Evolutionary conservation across 1,140 invertebrate species (phyloP).

Genomic region (Panulirus ornatus): DNA sequence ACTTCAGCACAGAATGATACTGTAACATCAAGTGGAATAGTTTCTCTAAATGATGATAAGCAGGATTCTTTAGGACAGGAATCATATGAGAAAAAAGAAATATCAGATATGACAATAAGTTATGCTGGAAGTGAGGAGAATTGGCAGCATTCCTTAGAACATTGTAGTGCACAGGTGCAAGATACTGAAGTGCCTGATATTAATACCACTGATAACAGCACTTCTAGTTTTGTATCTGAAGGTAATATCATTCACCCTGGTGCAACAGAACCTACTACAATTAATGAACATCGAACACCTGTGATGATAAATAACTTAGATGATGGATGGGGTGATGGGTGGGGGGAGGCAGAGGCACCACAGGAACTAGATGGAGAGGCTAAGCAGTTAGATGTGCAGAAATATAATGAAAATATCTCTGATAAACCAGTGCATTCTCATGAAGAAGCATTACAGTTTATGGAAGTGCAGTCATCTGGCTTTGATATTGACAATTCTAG

Average conservation of each 20-base stretch:
- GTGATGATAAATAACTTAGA: conserved; percentile 19
- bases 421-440: neutral
- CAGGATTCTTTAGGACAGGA: neutral
- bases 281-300: neutral
- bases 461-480: neutral
- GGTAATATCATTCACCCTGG: neutral
- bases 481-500: neutral
- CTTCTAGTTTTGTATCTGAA: neutral
- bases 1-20: neutral
- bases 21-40: neutral
- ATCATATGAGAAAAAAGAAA: neutral
- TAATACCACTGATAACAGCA: neutral
- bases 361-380: neutral
- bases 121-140: neutral
- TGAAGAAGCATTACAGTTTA: neutral
- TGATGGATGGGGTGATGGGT: conserved; percentile 66
- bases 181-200: neutral
- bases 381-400: neutral
- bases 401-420: neutral
- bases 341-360: conserved; percentile 38
- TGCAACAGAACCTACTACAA: neutral
- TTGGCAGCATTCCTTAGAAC: neutral
- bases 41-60: neutral
- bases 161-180: neutral
- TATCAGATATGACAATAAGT: neutral